Conservation (phyloP, 2,888 invertebrate species). For the Melolontha melolontha region DNA sequence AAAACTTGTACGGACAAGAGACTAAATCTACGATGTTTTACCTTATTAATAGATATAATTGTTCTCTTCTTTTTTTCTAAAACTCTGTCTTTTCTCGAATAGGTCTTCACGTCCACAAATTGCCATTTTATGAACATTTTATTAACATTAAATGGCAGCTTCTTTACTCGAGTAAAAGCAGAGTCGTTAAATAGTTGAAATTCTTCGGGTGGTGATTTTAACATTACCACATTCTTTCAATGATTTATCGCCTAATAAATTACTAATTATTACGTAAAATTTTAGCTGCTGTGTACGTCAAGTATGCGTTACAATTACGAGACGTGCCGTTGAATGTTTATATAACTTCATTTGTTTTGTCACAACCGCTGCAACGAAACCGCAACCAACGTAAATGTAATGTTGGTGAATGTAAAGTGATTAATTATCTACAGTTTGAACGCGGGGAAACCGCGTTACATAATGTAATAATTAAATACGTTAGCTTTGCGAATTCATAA, state of each 20-base stretch:
- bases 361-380: neutral
- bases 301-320: slow-evolving; percentile 5
- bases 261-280: slow-evolving; percentile 25
- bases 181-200: slow-evolving; percentile 9
- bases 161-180: neutral
- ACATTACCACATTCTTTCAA: slow-evolving; percentile 12
- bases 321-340: slow-evolving; percentile 18
- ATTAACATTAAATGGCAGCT: neutral
- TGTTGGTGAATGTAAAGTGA: neutral
- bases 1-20: too few relatives aligned
- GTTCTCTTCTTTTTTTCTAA: too few relatives aligned
- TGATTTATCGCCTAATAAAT: slow-evolving; percentile 23
- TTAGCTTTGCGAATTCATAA: slow-evolving; percentile 14
- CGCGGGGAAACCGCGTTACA: slow-evolving; percentile 8
- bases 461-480: slow-evolving; percentile 27
- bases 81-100: too few relatives aligned
- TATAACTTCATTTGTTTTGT: slow-evolving; percentile 30
- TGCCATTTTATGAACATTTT: too few relatives aligned
- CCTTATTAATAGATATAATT: too few relatives aligned
- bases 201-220: slow-evolving; percentile 10
- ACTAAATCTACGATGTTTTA: too few relatives aligned
- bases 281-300: neutral
- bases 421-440: slow-evolving; percentile 10
- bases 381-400: neutral
- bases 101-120: too few relatives aligned